Conservation (phyloP, 2,113 vertebrate genomes). For the Pelmatolapia mariae region DNA sequence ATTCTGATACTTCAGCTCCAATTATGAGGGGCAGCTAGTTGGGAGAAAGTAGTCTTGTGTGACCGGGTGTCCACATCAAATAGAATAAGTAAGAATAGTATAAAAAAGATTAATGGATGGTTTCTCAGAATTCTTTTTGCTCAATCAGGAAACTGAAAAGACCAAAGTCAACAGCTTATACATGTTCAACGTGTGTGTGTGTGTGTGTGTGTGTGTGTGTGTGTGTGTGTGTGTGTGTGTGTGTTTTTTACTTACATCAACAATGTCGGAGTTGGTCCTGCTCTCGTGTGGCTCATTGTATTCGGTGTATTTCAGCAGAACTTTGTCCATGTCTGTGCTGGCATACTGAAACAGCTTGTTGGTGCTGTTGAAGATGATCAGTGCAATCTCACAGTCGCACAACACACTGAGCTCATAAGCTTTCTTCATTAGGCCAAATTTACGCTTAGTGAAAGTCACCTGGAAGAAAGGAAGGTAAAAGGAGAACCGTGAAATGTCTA, state of each 20-base stretch:
- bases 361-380: not conserved
- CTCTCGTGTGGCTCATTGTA: slow-evolving; percentile 98
- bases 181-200: not conserved
- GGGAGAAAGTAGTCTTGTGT: not conserved
- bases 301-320: slow-evolving; percentile 95
- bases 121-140: not conserved
- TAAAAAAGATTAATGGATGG: not conserved
- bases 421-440: not conserved
- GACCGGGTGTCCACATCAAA: not conserved
- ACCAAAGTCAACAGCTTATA: not conserved
- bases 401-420: not conserved
- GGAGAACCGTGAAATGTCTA: slow-evolving; percentile 80
- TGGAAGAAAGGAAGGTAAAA: not conserved
- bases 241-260: slow-evolving; percentile 81
- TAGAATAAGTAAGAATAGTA: not conserved
- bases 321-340: slow-evolving; percentile 23
- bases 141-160: not conserved
- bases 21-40: not conserved
- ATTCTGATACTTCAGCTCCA: not conserved
- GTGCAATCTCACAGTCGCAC: not conserved
- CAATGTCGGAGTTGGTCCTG: slow-evolving; percentile 94
- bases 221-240: not conserved
- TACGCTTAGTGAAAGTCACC: not conserved
- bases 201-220: not conserved
- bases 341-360: not conserved